A percentile compares a stretch with the other conserved stretches of the same genome.
Evolutionary conservation across 2,113 vertebrate genomes (phyloP).

Genomic region (Xenopus tropicalis): DNA sequence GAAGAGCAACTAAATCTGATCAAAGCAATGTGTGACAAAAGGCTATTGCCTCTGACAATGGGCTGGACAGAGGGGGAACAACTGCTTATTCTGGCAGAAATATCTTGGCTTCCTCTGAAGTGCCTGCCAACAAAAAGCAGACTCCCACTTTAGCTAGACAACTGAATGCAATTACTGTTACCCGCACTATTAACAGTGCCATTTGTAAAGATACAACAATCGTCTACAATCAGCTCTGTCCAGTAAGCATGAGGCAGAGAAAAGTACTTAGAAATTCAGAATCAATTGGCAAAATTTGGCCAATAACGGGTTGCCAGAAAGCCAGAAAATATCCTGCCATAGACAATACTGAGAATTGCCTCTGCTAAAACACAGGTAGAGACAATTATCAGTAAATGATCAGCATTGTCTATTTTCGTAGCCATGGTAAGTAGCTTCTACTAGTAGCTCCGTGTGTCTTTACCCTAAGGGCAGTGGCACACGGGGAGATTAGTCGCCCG

Average conservation of each 20-base stretch:
- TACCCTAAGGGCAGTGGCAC: too few species aligned
- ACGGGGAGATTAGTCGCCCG: too few species aligned
- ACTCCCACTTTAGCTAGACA: slow-evolving; percentile 65
- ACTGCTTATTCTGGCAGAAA: slow-evolving; percentile 70
- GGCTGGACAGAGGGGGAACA: slow-evolving; percentile 68
- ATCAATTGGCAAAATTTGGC: too few species aligned
- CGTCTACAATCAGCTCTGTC: slow-evolving; percentile 14
- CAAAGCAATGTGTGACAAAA: slow-evolving; percentile 67
- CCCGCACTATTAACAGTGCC: slow-evolving; percentile 57
- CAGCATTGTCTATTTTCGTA: too few species aligned
- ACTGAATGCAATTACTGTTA: slow-evolving; percentile 61
- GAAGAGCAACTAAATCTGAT: slow-evolving; percentile 48
- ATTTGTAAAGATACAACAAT: slow-evolving; percentile 51
- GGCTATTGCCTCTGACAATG: slow-evolving; percentile 70
- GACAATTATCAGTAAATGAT: too few species aligned
- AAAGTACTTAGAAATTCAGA: slow-evolving; percentile 13
- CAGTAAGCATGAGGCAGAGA: slow-evolving; percentile 6
- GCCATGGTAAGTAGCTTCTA: too few species aligned
- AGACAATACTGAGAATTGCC: too few species aligned
- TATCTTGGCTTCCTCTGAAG: slow-evolving; percentile 67
- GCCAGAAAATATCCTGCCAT: too few species aligned
- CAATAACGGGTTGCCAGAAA: too few species aligned
- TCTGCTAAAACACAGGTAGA: too few species aligned
- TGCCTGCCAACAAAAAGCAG: slow-evolving; percentile 68
- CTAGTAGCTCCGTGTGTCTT: too few species aligned